Evolutionary conservation across 2,888 invertebrate genomes (phyloP).

Genomic region (Synanthedon tipuliformis): DNA sequence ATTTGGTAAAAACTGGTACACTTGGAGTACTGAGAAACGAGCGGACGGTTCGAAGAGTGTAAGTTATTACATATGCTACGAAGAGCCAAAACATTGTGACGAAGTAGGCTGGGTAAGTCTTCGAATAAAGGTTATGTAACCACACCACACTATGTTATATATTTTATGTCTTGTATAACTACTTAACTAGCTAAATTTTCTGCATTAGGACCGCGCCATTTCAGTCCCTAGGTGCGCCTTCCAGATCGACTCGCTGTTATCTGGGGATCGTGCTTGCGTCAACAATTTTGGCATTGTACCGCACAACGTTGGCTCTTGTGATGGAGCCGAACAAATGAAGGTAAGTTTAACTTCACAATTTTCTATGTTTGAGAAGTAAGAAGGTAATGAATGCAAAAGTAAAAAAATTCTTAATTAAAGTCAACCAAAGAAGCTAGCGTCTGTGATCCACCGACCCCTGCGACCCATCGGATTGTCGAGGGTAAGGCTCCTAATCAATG

Average conservation of each 20-base stretch:
- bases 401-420: background rate
- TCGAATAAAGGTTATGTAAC: background rate
- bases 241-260: constrained; percentile 51
- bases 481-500: too few relatives aligned
- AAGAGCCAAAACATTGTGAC: constrained; percentile 58
- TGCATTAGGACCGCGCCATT: constrained; percentile 45
- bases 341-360: constrained; percentile 14
- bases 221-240: constrained; percentile 51
- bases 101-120: constrained; percentile 56
- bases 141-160: background rate
- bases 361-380: background rate
- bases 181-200: background rate
- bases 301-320: constrained; percentile 31
- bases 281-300: constrained; percentile 52
- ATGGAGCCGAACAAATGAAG: constrained; percentile 63
- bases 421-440: background rate
- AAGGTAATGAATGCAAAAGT: background rate
- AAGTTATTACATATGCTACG: constrained; percentile 55
- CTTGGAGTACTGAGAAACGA: constrained; percentile 53
- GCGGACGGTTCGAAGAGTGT: constrained; percentile 46
- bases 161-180: background rate
- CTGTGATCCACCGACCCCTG: too few relatives aligned
- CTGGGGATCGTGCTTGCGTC: constrained; percentile 54
- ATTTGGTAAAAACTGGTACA: constrained; percentile 60
- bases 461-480: too few relatives aligned